Evolutionary conservation across 1,140 invertebrate species (phyloP), one percentile per base, ranked within the genome.

Genomic region (Atta texana): DNA sequence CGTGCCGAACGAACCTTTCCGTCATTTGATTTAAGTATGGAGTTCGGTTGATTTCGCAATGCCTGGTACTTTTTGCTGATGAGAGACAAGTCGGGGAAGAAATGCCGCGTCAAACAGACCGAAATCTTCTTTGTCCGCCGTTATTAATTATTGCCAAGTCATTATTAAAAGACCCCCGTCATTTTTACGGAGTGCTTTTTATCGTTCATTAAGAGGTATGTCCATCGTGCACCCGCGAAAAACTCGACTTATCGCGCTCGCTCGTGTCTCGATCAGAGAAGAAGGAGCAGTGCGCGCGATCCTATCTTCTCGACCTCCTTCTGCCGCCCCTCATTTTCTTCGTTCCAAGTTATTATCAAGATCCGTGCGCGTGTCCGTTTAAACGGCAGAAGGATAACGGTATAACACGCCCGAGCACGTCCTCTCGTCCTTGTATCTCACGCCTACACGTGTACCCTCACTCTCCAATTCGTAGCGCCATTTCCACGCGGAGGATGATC

Each of bases 371-470:
- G 81, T 49, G 76, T 53, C 86, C 78, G 75, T 87, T 84, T 85
- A 91, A 80, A 55, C 78, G 74, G 69, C 82, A 72, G 51, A 81
- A 55, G 75, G 85, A 85, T 91, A 92, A 90, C 90, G 91, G 86
- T 88, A 87, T 44, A 86, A 59, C 75, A 57, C 64, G 63, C 53
- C 59, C 71, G 34, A 24, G 31, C 71, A 59, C 85, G 85, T 89
- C 64, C 77, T 89, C 85, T 55, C 68, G 88, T 90, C 90, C 87
- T 90, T 86, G 82, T 88, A 88, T 76, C 87, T 72, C 24, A 71
- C 84, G 63, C 66, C 82, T 66, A 74, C 69, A 77, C 55, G 63
- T 66, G 64, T 75, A 86, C 55, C 78, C 71, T 86, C 64, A 59
- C 71, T 89, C 87, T 80, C 18, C 82, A 86, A 82, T 88, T 74